phyloP scores from a whole-genome alignment of 2,797 vertebrate genomes.

The Phalanger gymnotis region DNA sequence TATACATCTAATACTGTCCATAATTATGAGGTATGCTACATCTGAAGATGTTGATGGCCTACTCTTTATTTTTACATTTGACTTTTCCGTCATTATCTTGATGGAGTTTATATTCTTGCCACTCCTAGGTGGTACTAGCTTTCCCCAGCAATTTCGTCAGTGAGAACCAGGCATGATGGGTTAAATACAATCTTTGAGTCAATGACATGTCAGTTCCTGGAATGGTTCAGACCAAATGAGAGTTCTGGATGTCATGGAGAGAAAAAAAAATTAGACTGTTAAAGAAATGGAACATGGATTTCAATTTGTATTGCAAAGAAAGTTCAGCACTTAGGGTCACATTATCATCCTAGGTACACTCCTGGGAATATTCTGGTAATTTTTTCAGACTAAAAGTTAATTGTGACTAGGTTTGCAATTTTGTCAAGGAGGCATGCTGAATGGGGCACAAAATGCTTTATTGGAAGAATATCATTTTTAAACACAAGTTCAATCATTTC shows the following conservation, averaged over 20 bases:
- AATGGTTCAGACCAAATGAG: conserved; percentile 35
- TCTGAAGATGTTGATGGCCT: neutral
- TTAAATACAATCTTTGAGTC: conserved; percentile 50
- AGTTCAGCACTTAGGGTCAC: conserved; percentile 11
- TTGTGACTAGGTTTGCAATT: conserved; percentile 63
- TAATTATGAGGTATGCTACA: neutral
- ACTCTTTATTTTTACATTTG: neutral
- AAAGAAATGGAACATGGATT: conserved; percentile 15
- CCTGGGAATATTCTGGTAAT: conserved; percentile 55
- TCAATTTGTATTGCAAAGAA: conserved; percentile 8
- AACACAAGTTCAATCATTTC: conserved; percentile 45
- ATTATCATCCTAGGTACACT: conserved; percentile 65
- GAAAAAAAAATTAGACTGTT: neutral
- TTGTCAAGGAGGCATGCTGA: conserved; percentile 58
- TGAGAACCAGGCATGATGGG: neutral
- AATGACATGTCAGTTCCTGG: conserved; percentile 51
- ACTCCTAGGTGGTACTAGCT: neutral
- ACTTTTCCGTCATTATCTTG: neutral
- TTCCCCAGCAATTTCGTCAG: conserved; percentile 23
- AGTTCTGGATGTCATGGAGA: conserved; percentile 34
- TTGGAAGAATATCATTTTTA: conserved; percentile 55
- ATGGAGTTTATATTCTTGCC: neutral
- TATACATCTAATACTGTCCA: neutral
- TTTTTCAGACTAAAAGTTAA: conserved; percentile 70
- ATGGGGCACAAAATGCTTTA: conserved; percentile 52